Evolutionary conservation across 2,888 invertebrate species (phyloP), one percentile per base, ranked within the genome.

Genomic region (Rhorus exstirpatorius): DNA sequence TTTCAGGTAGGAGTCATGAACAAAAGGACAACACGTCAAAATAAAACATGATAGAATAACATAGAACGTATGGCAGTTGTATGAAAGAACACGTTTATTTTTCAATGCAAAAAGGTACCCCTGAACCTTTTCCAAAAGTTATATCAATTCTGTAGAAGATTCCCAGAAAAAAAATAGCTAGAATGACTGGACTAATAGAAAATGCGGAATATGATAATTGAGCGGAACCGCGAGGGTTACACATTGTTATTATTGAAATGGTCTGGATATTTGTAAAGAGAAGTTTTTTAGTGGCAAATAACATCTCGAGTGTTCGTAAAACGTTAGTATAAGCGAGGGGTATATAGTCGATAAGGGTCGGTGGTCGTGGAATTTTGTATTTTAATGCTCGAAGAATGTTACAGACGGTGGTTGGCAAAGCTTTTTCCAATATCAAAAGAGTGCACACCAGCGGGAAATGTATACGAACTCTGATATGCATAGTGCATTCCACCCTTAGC

Each of bases 361-460:
- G 44, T 14, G 46, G 46, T 1, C 3, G 21, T 38, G 51, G 17
- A 60, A 14, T 41, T 72, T 46, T 58, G 24, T 49, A 14, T 53
- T 53, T 21, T 6, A 51, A 61, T 19, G 63, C 44, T 63, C n/a
- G 2, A n/a, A 19, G 24, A 49, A 4, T 26, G 24, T 26, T 21
- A 24, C 31, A 61, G 49, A 21, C 19, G 14, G 1, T 14, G 8
- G 14, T 41, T n/a, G 31, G 12, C 12, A 10, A 7, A 35, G 74
- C n/a, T 53, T 31, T 75, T 65, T 65, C 46, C 31, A 65, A 65
- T 75, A 55, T 55, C 55, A 44, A 63, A 44, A n/a, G 31, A 51
- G 2, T 14, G 7, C 3, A 24, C 21, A 21, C 14, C 12, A 17
- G 24, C 10, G 53, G 8, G n/a, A 35, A 65, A 65, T 31, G 31